Conservation (phyloP, 2,113 vertebrate species). For the Daboia siamensis region DNA sequence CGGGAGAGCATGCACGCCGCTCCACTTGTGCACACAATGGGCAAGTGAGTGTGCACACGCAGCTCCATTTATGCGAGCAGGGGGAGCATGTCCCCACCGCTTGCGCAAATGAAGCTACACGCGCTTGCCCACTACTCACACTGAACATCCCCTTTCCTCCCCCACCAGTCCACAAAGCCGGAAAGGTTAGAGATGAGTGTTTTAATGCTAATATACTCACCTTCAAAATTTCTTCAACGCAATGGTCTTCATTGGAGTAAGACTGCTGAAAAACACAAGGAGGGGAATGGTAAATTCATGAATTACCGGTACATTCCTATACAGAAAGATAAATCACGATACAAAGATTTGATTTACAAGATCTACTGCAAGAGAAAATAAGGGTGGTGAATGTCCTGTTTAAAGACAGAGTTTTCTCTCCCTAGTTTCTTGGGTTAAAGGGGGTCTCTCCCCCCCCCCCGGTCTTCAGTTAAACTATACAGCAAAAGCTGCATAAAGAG, state of each 20-base stretch:
- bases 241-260: conserved; percentile 77
- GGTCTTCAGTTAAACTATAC: background rate
- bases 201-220: conserved; percentile 65
- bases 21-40: no score
- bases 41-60: no score
- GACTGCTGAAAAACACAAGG: conserved; percentile 68
- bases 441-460: background rate
- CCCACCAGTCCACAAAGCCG: no score
- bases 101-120: no score
- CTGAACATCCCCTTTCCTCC: no score
- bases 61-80: no score
- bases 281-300: background rate
- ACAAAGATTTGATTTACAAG: background rate
- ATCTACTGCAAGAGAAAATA: background rate
- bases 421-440: background rate
- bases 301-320: background rate
- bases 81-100: no score
- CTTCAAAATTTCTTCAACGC: conserved; percentile 90
- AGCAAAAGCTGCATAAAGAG: background rate
- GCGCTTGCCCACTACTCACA: no score
- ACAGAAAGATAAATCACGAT: background rate
- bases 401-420: background rate
- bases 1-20: no score
- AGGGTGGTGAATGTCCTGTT: background rate
- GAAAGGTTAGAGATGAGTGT: no score